Conservation (phyloP, 2,113 vertebrate species). For the Rutilus rutilus region DNA sequence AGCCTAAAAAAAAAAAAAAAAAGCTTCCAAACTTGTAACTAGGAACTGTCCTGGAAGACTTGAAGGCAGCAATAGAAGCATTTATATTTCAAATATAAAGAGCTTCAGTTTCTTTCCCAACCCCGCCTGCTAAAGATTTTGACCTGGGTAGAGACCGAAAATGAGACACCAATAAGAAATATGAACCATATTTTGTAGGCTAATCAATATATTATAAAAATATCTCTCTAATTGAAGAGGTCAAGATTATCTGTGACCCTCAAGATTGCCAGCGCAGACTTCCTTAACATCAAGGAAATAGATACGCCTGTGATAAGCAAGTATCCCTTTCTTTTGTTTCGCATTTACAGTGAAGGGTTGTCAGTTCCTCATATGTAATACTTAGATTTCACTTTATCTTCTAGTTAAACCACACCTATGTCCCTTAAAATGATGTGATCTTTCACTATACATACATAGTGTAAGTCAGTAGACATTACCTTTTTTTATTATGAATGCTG, state of each 20-base stretch:
- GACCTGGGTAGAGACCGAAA: background rate
- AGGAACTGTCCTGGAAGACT: no score
- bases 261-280: background rate
- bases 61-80: no score
- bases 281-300: constrained; percentile 32
- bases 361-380: constrained; percentile 22
- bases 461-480: background rate
- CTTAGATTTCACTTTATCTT: background rate
- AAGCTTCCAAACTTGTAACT: no score
- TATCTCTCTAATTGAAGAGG: constrained; percentile 33
- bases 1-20: no score
- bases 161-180: constrained; percentile 39
- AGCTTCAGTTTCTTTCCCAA: background rate
- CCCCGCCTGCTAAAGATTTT: background rate
- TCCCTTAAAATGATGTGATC: background rate
- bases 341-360: constrained; percentile 20
- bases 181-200: constrained; percentile 27
- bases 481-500: background rate
- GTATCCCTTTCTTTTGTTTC: constrained; percentile 7
- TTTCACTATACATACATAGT: background rate
- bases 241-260: constrained; percentile 24
- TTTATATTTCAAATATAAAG: background rate
- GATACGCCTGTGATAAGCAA: constrained; percentile 4
- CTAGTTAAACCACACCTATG: background rate
- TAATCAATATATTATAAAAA: constrained; percentile 50